Evolutionary conservation across 37 sponge, comb jelly and placozoan species (phyloP).

Genomic region (Cladorhizidae sp.): DNA sequence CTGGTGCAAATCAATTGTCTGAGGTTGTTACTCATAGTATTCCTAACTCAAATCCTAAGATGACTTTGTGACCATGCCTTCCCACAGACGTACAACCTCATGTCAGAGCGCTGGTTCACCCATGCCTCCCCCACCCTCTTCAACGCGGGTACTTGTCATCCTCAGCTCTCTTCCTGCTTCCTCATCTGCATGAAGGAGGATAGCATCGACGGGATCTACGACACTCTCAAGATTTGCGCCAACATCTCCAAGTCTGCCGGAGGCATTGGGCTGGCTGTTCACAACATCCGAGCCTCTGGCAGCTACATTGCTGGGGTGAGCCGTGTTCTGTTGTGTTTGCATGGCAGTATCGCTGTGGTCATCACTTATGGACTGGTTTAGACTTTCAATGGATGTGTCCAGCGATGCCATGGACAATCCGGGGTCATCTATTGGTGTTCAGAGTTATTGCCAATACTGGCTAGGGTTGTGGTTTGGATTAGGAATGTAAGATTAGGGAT

Average conservation of each 20-base stretch:
- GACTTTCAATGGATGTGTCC: no score
- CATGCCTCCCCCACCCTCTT: constrained; percentile 99
- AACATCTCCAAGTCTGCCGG: constrained; percentile 98
- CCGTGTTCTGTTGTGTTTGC: constrained; percentile 1
- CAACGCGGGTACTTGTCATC: constrained; percentile 97
- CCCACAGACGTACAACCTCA: constrained; percentile 90
- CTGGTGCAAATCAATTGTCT: no score
- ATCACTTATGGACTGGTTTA: no score
- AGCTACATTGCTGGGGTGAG: constrained; percentile 98
- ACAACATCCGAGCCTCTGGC: constrained; percentile 89
- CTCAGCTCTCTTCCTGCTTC: constrained; percentile 97
- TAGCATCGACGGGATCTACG: constrained; percentile 99
- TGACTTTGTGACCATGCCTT: neutral
- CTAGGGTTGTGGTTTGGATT: no score
- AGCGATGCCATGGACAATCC: no score
- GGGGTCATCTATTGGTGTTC: no score
- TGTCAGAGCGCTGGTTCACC: constrained; percentile 99
- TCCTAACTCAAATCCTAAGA: no score
- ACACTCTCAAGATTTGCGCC: constrained; percentile 97
- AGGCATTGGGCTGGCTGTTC: constrained; percentile 94
- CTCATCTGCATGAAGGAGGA: constrained; percentile 97
- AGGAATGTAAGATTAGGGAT: no score
- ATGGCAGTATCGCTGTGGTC: no score
- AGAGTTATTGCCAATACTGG: no score
- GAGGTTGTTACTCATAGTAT: no score